phyloP scores from a whole-genome alignment of 2,888 invertebrate species.

The Synanthedon tipuliformis region DNA sequence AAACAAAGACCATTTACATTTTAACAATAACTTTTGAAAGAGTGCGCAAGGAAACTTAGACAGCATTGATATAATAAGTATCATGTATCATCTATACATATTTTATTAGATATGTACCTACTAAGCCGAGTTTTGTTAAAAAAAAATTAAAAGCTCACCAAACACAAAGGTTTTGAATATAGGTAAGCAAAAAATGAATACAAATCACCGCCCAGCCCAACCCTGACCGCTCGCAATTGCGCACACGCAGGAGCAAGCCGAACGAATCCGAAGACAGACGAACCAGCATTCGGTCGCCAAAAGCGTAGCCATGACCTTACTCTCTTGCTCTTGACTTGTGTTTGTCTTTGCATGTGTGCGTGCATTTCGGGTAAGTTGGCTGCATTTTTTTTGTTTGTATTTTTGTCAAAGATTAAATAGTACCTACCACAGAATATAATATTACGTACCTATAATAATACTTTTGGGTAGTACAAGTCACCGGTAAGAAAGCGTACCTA shows the following conservation, averaged over 20 bases:
- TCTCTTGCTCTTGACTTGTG: conserved; percentile 39
- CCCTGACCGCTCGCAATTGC: conserved; percentile 25
- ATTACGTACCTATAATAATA: too few relatives aligned
- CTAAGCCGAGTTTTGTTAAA: too few relatives aligned
- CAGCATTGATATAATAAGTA: too few relatives aligned
- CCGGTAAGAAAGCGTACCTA: too few relatives aligned
- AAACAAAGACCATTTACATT: too few relatives aligned
- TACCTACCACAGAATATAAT: too few relatives aligned
- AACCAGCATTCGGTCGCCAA: conserved; percentile 24
- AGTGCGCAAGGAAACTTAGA: too few relatives aligned
- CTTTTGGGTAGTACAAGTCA: too few relatives aligned
- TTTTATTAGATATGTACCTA: too few relatives aligned
- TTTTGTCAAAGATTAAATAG: conserved; percentile 24
- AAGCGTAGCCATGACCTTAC: conserved; percentile 60
- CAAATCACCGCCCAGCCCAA: conserved; percentile 34
- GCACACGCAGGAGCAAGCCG: conserved; percentile 9
- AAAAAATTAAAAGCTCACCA: neutral
- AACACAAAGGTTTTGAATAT: neutral
- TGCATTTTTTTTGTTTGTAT: conserved; percentile 25
- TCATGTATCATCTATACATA: too few relatives aligned
- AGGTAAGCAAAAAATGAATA: conserved; percentile 14
- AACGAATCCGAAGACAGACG: conserved; percentile 41
- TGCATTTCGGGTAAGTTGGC: conserved; percentile 47
- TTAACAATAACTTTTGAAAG: too few relatives aligned
- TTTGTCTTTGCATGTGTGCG: conserved; percentile 26